Evolutionary conservation across 2,797 vertebrate species (phyloP).

Genomic region (Tadarida brasiliensis): DNA sequence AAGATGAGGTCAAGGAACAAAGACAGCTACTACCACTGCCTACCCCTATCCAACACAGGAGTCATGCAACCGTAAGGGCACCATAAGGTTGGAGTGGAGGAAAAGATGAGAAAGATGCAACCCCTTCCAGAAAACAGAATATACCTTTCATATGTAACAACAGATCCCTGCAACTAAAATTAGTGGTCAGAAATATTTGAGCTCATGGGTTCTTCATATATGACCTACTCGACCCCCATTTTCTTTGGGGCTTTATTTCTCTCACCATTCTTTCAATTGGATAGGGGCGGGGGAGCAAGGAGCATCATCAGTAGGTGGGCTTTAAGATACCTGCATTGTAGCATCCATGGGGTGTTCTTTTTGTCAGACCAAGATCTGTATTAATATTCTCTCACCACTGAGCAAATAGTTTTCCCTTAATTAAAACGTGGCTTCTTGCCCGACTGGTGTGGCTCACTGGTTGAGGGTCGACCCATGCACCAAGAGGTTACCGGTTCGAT

Average conservation of each 20-base stretch:
- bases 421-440: not conserved
- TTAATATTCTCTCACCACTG: not conserved
- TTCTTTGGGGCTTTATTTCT: not conserved
- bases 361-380: not conserved
- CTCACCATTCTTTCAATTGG: not conserved
- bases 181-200: conserved; percentile 38
- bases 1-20: not conserved
- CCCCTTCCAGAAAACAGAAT: conserved; percentile 27
- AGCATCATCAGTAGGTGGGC: not conserved
- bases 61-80: not conserved
- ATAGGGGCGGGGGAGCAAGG: not conserved
- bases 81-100: not conserved
- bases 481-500: too few relatives aligned
- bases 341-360: not conserved
- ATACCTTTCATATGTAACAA: not conserved
- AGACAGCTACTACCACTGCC: not conserved
- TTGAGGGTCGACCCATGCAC: too few relatives aligned
- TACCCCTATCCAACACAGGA: not conserved
- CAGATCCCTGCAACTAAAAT: not conserved
- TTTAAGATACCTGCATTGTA: not conserved
- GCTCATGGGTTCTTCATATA: not conserved
- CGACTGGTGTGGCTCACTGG: too few relatives aligned
- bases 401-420: not conserved
- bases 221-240: not conserved
- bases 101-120: not conserved